Conservation (phyloP, 2,797 vertebrate genomes). For the Nothura maculosa region DNA sequence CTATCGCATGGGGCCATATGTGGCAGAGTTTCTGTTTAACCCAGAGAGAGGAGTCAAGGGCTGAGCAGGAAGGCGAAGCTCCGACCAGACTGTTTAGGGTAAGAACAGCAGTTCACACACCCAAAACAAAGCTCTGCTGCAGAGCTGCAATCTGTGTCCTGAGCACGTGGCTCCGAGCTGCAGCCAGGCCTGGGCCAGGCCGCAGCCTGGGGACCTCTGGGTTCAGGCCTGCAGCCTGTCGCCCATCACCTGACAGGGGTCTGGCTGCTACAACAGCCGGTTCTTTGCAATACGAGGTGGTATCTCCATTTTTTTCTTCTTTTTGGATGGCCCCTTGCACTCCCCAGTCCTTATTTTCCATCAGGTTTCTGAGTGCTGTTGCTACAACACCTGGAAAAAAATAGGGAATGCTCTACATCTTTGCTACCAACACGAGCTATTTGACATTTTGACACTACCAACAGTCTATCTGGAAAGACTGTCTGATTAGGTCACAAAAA, state of each 20-base stretch:
- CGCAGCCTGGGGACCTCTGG: not conserved
- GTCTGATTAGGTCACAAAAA: conserved; percentile 24
- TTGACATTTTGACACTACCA: not conserved
- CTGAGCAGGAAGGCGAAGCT: too few species aligned
- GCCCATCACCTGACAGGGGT: not conserved
- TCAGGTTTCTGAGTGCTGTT: not conserved
- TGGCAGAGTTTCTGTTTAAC: conserved; percentile 26
- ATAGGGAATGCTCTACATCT: not conserved
- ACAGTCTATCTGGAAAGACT: not conserved
- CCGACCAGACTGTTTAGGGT: not conserved
- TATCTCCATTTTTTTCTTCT: rapidly evolving
- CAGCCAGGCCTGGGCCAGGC: not conserved
- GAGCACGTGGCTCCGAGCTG: not conserved
- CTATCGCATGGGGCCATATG: not conserved
- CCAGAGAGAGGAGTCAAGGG: not conserved
- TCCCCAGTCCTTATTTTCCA: not conserved
- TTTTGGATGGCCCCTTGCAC: rapidly evolving
- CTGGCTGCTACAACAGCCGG: not conserved
- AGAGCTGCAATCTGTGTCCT: not conserved
- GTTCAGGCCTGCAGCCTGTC: not conserved
- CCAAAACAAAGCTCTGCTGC: not conserved
- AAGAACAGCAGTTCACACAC: not conserved
- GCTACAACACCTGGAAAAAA: not conserved
- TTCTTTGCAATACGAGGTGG: not conserved
- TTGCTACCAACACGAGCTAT: not conserved